Evolutionary conservation across 2,888 invertebrate genomes (phyloP).

Genomic region (Rhaphigaster nebulosa): DNA sequence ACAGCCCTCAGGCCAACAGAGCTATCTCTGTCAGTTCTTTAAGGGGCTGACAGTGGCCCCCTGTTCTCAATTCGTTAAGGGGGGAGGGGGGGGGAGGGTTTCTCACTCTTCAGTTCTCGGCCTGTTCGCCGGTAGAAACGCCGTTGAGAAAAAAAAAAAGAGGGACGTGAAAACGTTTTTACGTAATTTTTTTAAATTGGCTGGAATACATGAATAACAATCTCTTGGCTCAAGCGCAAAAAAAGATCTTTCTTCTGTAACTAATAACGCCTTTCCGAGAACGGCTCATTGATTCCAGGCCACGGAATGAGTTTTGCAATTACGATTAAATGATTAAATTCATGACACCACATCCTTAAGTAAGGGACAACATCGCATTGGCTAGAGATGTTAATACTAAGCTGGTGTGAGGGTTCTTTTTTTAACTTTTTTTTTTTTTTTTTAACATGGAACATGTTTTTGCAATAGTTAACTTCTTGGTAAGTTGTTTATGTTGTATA

Average conservation of each 20-base stretch:
- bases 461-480: not conserved
- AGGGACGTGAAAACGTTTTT: slow-evolving; percentile 13
- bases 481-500: too few relatives aligned
- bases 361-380: not conserved
- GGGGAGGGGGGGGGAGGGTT: too few relatives aligned
- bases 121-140: not conserved
- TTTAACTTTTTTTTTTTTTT: not conserved
- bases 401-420: too few relatives aligned
- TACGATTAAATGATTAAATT: slow-evolving; percentile 2
- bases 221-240: not conserved
- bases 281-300: not conserved
- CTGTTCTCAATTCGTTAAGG: slow-evolving; percentile 30
- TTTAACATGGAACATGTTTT: not conserved
- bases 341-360: not conserved
- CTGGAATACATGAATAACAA: slow-evolving; percentile 29
- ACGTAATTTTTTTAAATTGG: slow-evolving; percentile 31
- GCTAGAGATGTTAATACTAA: slow-evolving; percentile 8
- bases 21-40: not conserved
- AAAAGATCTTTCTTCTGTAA: not conserved
- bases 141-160: not conserved
- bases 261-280: slow-evolving; percentile 17
- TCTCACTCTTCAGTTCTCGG: too few relatives aligned
- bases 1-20: not conserved
- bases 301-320: not conserved
- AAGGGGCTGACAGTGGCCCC: not conserved